Percentiles rank a stretch among this genome's conserved stretches.
Conservation (phyloP, 2,797 vertebrate species). For the Manis javanica region DNA sequence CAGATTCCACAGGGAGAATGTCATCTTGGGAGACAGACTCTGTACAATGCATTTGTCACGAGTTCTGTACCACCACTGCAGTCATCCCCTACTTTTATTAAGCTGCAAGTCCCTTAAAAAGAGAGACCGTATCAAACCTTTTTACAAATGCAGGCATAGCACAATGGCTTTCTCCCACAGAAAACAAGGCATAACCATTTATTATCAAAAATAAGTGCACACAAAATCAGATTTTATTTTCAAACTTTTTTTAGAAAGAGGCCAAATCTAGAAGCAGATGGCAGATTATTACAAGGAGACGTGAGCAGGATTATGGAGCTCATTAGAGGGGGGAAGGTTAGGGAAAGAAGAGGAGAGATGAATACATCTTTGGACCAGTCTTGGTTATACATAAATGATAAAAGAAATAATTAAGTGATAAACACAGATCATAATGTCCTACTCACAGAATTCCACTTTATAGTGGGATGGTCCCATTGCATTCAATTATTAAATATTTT, state of each 20-base stretch:
- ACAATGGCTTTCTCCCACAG: not conserved
- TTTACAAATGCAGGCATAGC: not conserved
- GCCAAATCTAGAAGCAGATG: not conserved
- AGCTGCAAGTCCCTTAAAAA: not conserved
- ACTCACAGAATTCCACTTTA: not conserved
- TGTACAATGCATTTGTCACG: not conserved
- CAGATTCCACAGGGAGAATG: not conserved
- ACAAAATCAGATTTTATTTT: slow-evolving; percentile 16
- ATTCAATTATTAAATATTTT: slow-evolving; percentile 13
- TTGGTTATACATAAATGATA: slow-evolving; percentile 4
- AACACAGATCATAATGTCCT: not conserved
- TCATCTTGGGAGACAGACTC: not conserved
- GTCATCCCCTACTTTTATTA: not conserved
- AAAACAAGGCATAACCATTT: not conserved
- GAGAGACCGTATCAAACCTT: not conserved
- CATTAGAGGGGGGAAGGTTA: not conserved
- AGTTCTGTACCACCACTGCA: not conserved
- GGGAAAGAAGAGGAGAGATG: not conserved
- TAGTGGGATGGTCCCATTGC: not conserved
- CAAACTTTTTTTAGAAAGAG: not conserved
- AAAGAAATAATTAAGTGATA: slow-evolving; percentile 11
- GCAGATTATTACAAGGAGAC: not conserved
- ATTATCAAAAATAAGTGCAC: not conserved
- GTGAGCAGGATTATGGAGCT: not conserved
- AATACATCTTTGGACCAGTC: not conserved